phyloP scores from a whole-genome alignment of 2,113 vertebrate species.

The Pseudorasbora parva region DNA sequence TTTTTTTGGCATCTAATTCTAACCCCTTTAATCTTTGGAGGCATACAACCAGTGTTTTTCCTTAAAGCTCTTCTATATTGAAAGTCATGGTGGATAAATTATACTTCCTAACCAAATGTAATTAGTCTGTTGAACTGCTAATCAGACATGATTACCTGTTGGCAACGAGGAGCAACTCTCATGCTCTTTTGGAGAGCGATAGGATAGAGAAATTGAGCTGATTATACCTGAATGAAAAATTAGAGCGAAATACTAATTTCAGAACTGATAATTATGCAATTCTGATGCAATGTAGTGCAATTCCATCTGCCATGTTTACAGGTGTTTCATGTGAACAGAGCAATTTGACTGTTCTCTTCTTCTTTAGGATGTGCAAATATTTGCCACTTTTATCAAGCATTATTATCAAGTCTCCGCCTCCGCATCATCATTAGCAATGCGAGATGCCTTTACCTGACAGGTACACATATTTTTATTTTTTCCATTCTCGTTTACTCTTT shows the following conservation, averaged over 20 bases:
- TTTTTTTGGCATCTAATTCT: slow-evolving; percentile 28
- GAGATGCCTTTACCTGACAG: neutral
- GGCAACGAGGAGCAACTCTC: slow-evolving; percentile 53
- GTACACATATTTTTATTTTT: neutral
- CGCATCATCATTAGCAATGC: neutral
- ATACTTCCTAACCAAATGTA: slow-evolving; percentile 62
- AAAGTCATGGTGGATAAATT: slow-evolving; percentile 51
- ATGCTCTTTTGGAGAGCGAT: slow-evolving; percentile 37
- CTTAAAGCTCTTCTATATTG: slow-evolving; percentile 48
- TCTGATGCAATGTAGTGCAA: slow-evolving; percentile 29
- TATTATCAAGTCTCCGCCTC: neutral
- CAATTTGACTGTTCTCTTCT: neutral
- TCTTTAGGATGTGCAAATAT: neutral
- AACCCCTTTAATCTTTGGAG: slow-evolving; percentile 43
- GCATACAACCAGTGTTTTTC: slow-evolving; percentile 32
- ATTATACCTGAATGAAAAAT: slow-evolving; percentile 63
- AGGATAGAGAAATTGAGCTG: slow-evolving; percentile 55
- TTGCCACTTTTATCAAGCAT: neutral
- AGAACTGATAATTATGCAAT: slow-evolving; percentile 26
- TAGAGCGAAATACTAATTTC: slow-evolving; percentile 43
- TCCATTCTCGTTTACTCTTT: neutral
- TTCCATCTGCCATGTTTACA: neutral
- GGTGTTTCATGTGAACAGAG: neutral
- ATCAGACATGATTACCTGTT: slow-evolving; percentile 73
- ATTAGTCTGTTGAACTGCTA: slow-evolving; percentile 68